phyloP scores from a whole-genome alignment of 1,140 invertebrate genomes.

The Plectus sambesii region DNA sequence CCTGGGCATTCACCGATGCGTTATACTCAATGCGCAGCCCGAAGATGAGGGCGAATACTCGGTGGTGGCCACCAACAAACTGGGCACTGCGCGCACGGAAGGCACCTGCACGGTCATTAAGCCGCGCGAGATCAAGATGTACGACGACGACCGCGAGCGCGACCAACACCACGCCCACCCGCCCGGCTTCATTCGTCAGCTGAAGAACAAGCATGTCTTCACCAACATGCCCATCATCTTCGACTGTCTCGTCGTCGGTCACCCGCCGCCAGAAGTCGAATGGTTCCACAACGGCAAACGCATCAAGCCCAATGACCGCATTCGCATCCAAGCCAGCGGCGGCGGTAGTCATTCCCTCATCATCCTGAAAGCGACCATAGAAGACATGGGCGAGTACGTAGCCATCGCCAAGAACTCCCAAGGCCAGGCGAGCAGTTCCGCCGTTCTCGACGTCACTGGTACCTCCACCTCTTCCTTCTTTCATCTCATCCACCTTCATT shows the following conservation, averaged over 20 bases:
- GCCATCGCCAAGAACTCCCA: slow-evolving; percentile 36
- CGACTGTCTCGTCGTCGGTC: slow-evolving; percentile 44
- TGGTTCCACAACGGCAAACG: slow-evolving; percentile 45
- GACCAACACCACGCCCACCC: slow-evolving; percentile 41
- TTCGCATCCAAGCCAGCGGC: slow-evolving; percentile 40
- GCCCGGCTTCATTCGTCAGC: slow-evolving; percentile 42
- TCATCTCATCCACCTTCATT: neutral
- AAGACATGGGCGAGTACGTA: slow-evolving; percentile 43
- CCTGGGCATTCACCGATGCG: slow-evolving; percentile 33
- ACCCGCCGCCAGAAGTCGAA: slow-evolving; percentile 41
- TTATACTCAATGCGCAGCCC: slow-evolving; percentile 23
- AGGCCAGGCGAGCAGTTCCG: slow-evolving; percentile 36
- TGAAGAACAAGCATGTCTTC: slow-evolving; percentile 46
- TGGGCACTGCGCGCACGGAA: slow-evolving; percentile 37
- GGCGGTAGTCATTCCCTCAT: slow-evolving; percentile 43
- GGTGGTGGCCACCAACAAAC: slow-evolving; percentile 36
- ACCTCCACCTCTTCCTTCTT: slow-evolving; percentile 2
- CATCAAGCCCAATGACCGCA: slow-evolving; percentile 31
- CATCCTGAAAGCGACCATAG: slow-evolving; percentile 35
- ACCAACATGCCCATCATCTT: slow-evolving; percentile 44
- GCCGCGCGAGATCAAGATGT: slow-evolving; percentile 25
- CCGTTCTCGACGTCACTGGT: slow-evolving; percentile 39
- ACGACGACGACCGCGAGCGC: slow-evolving; percentile 21
- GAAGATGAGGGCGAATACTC: slow-evolving; percentile 45
- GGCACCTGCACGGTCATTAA: slow-evolving; percentile 38